Conservation (phyloP, 64 coral and sea anemone genomes). For the Platygyra sinensis region DNA sequence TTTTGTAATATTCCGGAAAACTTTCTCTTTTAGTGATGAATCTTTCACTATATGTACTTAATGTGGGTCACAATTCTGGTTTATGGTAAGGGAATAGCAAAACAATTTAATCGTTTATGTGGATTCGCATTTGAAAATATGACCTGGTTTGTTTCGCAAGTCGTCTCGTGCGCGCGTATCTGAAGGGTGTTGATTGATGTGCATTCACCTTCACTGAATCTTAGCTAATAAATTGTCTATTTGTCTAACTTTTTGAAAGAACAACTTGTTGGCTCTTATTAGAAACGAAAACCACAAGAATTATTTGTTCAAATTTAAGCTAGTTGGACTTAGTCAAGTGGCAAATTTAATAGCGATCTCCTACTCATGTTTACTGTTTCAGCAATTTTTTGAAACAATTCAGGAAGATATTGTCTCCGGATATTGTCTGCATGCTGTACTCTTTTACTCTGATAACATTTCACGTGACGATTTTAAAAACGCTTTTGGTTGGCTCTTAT, state of each 20-base stretch:
- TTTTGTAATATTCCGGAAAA: neutral
- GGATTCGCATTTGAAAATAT: neutral
- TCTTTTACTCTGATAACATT: neutral
- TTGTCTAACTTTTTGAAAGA: neutral
- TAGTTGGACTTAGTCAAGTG: neutral
- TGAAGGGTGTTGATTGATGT: neutral
- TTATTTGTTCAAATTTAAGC: neutral
- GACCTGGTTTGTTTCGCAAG: slow-evolving; percentile 31
- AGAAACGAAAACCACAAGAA: neutral
- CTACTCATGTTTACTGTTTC: slow-evolving; percentile 24
- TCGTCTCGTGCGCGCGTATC: neutral
- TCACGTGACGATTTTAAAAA: neutral
- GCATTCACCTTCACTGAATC: neutral
- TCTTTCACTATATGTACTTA: neutral
- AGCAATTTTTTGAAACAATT: neutral
- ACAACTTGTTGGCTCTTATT: neutral
- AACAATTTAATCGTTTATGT: neutral
- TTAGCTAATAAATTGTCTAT: neutral
- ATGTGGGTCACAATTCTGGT: neutral
- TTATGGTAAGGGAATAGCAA: neutral
- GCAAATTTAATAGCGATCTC: neutral
- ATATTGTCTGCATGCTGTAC: slow-evolving; percentile 6
- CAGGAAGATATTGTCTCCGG: neutral
- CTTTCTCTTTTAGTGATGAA: neutral
- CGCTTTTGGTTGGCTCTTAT: neutral